Percentiles rank a stretch among this genome's conserved stretches.
Conservation (phyloP, 1,140 invertebrate species). For the Solenopsis invicta region DNA sequence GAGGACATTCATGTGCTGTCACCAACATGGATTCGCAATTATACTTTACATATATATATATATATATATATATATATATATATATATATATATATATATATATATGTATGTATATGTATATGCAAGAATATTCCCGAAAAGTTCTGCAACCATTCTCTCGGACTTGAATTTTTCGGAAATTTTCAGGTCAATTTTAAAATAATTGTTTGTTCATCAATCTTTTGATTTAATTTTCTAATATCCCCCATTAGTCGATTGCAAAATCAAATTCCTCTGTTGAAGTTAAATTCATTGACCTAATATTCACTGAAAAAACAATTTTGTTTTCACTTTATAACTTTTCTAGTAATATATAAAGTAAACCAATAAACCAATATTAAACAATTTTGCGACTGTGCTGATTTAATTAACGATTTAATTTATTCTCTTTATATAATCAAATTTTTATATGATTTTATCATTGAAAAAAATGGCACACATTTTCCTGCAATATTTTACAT, state of each 20-base stretch:
- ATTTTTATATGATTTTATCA: not conserved
- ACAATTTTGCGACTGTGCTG: not conserved
- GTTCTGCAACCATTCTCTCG: not conserved
- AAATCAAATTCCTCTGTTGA: slow-evolving; percentile 6
- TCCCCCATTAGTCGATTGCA: not conserved
- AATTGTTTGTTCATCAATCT: not conserved
- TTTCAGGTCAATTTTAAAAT: not conserved
- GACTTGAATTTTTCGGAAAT: not conserved
- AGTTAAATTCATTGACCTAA: not conserved
- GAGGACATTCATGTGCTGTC: not conserved
- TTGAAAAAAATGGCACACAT: not conserved
- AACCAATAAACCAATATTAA: not conserved
- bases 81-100: not conserved
- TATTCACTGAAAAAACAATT: not conserved
- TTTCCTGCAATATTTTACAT: not conserved
- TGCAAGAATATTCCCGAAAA: not conserved
- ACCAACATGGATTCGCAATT: not conserved
- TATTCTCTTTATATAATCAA: not conserved
- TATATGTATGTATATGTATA: not conserved
- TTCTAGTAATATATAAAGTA: not conserved
- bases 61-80: not conserved
- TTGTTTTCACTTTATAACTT: not conserved
- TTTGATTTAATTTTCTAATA: not conserved
- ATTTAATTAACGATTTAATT: not conserved
- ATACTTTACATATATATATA: too few species aligned